phyloP scores from a whole-genome alignment of 2,113 vertebrate species.

The Eonycteris spelaea region DNA sequence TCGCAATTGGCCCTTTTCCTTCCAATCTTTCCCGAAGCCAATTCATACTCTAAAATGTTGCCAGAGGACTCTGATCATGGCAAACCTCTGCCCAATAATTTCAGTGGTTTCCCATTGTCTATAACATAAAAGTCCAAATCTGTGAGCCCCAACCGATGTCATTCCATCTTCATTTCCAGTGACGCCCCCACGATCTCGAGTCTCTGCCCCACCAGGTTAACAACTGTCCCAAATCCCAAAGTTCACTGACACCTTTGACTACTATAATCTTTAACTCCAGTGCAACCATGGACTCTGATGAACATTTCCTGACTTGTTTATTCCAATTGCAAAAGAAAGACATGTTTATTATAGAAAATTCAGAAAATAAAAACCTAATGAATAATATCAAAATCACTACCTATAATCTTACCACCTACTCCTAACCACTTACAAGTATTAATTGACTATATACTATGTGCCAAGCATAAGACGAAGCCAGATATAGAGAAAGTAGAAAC shows the following conservation, averaged over 20 bases:
- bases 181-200: not conserved
- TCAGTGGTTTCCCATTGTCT: not conserved
- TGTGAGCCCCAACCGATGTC: not conserved
- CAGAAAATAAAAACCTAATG: not conserved
- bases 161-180: not conserved
- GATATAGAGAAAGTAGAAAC: not conserved
- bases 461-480: not conserved
- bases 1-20: not conserved
- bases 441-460: not conserved
- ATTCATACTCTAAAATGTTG: not conserved
- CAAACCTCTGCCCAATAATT: not conserved
- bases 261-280: not conserved
- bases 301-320: not conserved
- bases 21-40: not conserved
- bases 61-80: not conserved
- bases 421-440: not conserved
- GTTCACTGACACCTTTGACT: not conserved
- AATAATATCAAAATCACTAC: slow-evolving; percentile 2
- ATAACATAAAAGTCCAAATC: not conserved
- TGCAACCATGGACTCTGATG: not conserved
- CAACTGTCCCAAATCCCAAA: not conserved
- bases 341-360: not conserved
- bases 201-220: not conserved
- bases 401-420: not conserved
- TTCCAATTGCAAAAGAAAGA: not conserved